Conservation (phyloP, 1,140 invertebrate species). For the Leptonema lineaticorne region DNA sequence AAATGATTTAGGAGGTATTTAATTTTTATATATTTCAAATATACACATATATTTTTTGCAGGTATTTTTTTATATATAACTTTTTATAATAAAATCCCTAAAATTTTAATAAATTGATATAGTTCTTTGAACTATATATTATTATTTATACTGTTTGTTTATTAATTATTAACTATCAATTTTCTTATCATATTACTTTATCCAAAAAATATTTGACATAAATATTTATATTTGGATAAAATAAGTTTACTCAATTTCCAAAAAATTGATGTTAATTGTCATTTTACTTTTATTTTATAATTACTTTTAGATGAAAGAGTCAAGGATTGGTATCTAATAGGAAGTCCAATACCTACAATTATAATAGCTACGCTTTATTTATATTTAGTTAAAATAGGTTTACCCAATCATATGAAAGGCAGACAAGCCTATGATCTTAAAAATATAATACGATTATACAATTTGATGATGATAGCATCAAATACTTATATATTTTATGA, state of each 20-base stretch:
- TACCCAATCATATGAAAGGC: conserved; percentile 58
- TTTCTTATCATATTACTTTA: background rate
- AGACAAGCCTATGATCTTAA: conserved; percentile 47
- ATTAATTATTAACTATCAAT: background rate
- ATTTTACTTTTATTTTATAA: background rate
- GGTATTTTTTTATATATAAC: background rate
- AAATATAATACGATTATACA: conserved; percentile 51
- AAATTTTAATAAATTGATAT: no score
- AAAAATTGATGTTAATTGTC: no score
- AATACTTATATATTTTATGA: background rate
- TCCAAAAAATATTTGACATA: background rate
- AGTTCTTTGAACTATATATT: no score
- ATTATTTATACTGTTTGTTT: conserved; percentile 36
- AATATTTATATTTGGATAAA: background rate
- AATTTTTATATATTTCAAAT: background rate
- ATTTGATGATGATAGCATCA: conserved; percentile 50
- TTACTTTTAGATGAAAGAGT: conserved; percentile 61
- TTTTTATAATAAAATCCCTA: no score
- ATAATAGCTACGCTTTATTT: conserved; percentile 64
- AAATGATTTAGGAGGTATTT: conserved; percentile 3
- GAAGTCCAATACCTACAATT: conserved; percentile 54
- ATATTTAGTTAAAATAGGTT: conserved; percentile 61
- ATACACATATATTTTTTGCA: background rate
- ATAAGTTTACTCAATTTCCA: background rate
- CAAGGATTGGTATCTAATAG: conserved; percentile 60